Conservation (phyloP, 2,888 invertebrate species). For the Plagiodera versicolora region DNA sequence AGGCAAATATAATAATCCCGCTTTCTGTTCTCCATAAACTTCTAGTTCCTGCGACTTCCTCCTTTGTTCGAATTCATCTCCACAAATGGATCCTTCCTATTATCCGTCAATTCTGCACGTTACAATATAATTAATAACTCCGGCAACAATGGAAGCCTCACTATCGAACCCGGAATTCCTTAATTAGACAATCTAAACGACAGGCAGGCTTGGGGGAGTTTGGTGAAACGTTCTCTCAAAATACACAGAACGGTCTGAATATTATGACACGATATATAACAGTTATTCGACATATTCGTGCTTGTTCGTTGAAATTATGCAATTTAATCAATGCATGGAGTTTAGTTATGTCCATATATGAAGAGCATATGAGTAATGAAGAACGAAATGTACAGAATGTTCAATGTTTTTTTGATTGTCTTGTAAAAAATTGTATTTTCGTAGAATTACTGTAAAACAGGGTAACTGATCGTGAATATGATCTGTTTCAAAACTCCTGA, state of each 20-base stretch:
- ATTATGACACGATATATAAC: too few species aligned
- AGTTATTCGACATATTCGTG: too few species aligned
- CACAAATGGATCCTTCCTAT: background rate
- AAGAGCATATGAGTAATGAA: too few species aligned
- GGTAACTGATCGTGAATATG: too few species aligned
- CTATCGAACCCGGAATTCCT: constrained; percentile 41
- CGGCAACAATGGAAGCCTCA: constrained; percentile 25
- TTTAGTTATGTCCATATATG: too few species aligned
- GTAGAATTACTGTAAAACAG: too few species aligned
- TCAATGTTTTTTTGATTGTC: too few species aligned
- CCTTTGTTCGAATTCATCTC: background rate
- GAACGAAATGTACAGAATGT: too few species aligned
- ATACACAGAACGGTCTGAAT: background rate
- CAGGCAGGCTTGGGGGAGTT: constrained; percentile 24
- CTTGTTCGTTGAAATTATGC: too few species aligned
- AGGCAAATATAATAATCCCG: background rate
- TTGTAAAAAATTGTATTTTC: too few species aligned
- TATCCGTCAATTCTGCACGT: background rate
- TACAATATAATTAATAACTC: constrained; percentile 25
- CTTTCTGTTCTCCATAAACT: background rate
- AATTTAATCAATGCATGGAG: too few species aligned
- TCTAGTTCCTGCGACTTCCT: background rate
- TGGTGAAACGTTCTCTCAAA: background rate
- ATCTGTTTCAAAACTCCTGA: too few species aligned
- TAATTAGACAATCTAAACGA: constrained; percentile 40